Conservation (phyloP, 2,113 vertebrate genomes). For the Nestor notabilis region DNA sequence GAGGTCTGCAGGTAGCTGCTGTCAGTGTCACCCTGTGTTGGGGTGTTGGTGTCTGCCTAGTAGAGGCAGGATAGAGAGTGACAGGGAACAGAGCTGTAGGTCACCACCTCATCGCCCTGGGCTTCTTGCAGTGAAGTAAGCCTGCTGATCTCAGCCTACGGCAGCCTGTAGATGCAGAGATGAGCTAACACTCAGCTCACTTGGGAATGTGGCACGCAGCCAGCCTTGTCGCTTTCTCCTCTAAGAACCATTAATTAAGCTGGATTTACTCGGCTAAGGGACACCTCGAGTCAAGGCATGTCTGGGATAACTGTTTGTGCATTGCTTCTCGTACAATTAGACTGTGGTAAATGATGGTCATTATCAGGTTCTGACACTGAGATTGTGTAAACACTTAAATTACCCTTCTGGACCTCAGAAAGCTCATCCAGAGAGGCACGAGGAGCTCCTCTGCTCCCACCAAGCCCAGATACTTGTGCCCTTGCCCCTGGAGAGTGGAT, state of each 20-base stretch:
- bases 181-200: not conserved
- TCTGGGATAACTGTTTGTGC: not conserved
- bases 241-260: not conserved
- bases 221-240: not conserved
- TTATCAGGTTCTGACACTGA: not conserved
- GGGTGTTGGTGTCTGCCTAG: not conserved
- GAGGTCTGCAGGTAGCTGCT: not conserved
- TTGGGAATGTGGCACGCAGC: not conserved
- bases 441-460: not conserved
- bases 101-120: not conserved
- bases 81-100: not conserved
- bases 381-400: not conserved
- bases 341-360: not conserved
- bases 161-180: not conserved
- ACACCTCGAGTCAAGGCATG: not conserved
- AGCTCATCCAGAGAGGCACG: not conserved
- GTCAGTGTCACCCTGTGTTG: not conserved
- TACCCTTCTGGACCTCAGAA: not conserved
- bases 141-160: not conserved
- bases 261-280: not conserved
- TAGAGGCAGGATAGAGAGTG: not conserved
- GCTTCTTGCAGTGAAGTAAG: not conserved
- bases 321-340: not conserved
- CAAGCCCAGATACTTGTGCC: not conserved
- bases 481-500: accelerated